Conservation (phyloP, 2,888 invertebrate species). For the Pristionchus entomophagus region DNA sequence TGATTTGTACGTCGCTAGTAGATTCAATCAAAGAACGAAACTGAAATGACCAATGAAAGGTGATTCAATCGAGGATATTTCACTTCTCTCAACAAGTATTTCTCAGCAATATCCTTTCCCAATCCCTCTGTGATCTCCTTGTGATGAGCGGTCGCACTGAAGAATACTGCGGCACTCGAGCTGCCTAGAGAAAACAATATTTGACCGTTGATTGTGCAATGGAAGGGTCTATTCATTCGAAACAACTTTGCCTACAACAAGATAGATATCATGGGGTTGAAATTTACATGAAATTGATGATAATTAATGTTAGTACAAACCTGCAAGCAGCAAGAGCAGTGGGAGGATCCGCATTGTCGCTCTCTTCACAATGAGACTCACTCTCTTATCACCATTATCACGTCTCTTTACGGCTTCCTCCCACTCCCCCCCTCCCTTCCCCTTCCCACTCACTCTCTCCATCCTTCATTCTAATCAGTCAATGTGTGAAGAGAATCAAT, state of each 20-base stretch:
- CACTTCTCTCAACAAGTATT: not conserved
- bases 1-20: not conserved
- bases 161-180: not conserved
- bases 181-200: not conserved
- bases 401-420: slow-evolving; percentile 22
- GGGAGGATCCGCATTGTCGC: slow-evolving; percentile 31
- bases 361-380: slow-evolving; percentile 8
- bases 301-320: too few relatives aligned
- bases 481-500: not conserved
- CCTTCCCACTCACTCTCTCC: not conserved
- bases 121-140: not conserved
- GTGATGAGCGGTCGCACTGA: slow-evolving; percentile 38
- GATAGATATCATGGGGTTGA: too few relatives aligned
- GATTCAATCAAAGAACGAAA: not conserved
- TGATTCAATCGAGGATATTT: not conserved
- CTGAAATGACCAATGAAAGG: not conserved
- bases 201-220: too few relatives aligned
- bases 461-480: not conserved
- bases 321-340: not conserved
- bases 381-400: not conserved
- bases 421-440: not conserved
- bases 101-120: not conserved
- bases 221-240: too few relatives aligned
- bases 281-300: too few relatives aligned
- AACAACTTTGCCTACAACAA: too few relatives aligned